Evolutionary conservation across 2,113 vertebrate species (phyloP).

Genomic region (Tapirus terrestris): DNA sequence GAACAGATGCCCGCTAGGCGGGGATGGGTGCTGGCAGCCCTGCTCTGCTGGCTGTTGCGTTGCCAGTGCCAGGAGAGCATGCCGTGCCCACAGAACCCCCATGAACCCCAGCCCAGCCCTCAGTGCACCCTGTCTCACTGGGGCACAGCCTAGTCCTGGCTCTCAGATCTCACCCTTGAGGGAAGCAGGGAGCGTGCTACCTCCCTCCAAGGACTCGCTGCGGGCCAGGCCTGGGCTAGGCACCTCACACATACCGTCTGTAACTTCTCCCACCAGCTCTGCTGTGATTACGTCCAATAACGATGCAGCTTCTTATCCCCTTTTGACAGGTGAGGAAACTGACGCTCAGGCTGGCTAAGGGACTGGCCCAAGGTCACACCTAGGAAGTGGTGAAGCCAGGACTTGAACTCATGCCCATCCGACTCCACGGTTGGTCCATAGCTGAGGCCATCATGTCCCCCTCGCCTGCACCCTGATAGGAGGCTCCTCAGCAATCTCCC

Average conservation of each 20-base stretch:
- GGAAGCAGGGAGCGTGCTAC: background rate
- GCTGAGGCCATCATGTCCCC: background rate
- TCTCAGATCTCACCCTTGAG: background rate
- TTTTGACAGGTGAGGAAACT: background rate
- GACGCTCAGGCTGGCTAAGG: background rate
- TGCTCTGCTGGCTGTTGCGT: background rate
- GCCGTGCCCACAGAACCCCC: background rate
- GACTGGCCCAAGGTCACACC: background rate
- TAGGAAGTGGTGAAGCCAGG: background rate
- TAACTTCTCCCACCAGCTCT: background rate
- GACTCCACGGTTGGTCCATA: background rate
- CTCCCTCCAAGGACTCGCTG: background rate
- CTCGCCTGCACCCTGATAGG: no score
- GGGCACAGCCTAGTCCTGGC: background rate
- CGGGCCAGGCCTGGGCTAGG: background rate
- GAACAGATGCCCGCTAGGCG: background rate
- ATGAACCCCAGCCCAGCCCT: background rate
- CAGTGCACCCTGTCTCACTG: accelerated
- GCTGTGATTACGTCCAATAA: background rate
- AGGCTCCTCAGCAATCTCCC: background rate
- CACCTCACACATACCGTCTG: background rate
- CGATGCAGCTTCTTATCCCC: background rate
- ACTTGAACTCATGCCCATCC: background rate
- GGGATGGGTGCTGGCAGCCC: background rate
- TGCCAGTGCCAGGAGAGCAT: background rate